phyloP scores from a whole-genome alignment of 2,797 vertebrate genomes.

The Sebastes aleutianus region DNA sequence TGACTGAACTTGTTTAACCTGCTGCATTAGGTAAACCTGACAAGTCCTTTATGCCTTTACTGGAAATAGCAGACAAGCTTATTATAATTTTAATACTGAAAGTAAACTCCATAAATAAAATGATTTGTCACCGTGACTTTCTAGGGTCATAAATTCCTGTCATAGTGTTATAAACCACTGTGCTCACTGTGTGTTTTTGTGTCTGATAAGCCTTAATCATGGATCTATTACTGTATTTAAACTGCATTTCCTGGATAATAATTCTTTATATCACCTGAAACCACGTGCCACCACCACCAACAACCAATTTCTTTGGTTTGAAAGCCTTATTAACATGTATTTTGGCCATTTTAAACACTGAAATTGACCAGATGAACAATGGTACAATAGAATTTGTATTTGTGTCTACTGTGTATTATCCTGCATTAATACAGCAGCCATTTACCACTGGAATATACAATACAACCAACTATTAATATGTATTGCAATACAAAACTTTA shows the following conservation, averaged over 20 bases:
- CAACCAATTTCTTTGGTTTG: background rate
- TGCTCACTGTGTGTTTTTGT: background rate
- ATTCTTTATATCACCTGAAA: background rate
- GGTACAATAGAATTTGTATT: too few species aligned
- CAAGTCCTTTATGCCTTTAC: background rate
- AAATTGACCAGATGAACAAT: background rate
- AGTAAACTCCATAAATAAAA: background rate
- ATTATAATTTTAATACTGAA: background rate
- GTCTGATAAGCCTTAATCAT: background rate
- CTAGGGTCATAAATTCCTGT: background rate
- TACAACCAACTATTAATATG: background rate
- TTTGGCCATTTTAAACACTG: background rate
- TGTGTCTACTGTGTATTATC: background rate
- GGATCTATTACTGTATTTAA: background rate
- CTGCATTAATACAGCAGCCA: background rate
- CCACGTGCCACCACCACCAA: background rate
- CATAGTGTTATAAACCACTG: background rate
- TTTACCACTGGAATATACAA: background rate
- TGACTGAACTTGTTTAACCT: background rate
- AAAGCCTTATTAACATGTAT: background rate
- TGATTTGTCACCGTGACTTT: background rate
- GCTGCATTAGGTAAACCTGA: too few species aligned
- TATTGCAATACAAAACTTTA: background rate
- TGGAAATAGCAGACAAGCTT: background rate
- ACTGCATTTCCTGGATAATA: background rate